Conservation (phyloP, 2,888 invertebrate genomes). For the Dryococelus australis region DNA sequence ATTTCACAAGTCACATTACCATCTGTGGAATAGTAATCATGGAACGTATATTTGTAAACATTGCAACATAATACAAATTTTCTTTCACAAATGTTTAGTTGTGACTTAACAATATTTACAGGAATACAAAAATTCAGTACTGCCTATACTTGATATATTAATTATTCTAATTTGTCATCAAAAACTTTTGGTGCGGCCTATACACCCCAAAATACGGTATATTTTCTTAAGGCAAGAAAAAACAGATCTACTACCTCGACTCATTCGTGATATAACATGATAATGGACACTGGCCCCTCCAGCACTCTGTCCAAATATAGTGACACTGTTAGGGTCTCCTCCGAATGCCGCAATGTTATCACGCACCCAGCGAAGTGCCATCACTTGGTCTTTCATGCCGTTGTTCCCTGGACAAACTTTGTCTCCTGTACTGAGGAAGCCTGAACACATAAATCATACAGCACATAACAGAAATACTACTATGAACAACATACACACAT, state of each 20-base stretch:
- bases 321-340: slow-evolving; percentile 42
- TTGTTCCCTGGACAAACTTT: slow-evolving; percentile 42
- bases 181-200: too few species aligned
- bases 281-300: slow-evolving; percentile 44
- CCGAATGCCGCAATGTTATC: slow-evolving; percentile 43
- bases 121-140: too few species aligned
- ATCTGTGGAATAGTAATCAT: too few species aligned
- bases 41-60: too few species aligned
- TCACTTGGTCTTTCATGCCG: slow-evolving; percentile 44
- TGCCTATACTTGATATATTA: too few species aligned
- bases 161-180: too few species aligned
- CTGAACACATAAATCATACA: slow-evolving; percentile 29
- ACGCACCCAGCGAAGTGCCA: slow-evolving; percentile 41
- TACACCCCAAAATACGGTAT: too few species aligned
- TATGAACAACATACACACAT: background rate
- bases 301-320: slow-evolving; percentile 45
- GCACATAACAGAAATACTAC: background rate
- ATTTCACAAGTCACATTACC: too few species aligned
- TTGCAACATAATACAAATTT: too few species aligned
- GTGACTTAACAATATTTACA: too few species aligned
- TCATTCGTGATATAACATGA: slow-evolving; percentile 44
- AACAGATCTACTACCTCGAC: slow-evolving; percentile 39
- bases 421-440: slow-evolving; percentile 45
- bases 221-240: too few species aligned
- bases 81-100: too few species aligned